Conservation (phyloP, 2,113 vertebrate genomes). For the Amphiprion percula region DNA sequence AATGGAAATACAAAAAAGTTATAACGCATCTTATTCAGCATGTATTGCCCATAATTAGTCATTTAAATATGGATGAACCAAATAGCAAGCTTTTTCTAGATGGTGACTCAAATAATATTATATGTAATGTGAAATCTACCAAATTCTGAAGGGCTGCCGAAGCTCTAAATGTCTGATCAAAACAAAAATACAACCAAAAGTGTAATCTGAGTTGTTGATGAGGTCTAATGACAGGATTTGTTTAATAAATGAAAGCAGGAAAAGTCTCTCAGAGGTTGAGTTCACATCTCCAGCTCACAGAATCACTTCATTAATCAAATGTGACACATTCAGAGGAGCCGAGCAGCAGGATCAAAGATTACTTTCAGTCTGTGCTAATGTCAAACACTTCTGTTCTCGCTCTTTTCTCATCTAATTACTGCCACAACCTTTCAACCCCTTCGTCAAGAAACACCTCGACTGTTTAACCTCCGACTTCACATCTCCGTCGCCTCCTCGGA, state of each 20-base stretch:
- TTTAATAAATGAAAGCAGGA: neutral
- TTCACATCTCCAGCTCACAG: neutral
- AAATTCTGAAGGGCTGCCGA: no score
- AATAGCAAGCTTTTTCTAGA: no score
- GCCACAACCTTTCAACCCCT: slow-evolving; percentile 7
- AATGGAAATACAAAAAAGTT: no score
- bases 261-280: neutral
- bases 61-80: no score
- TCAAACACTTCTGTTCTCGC: slow-evolving; percentile 43
- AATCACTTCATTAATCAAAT: slow-evolving; percentile 15
- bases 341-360: slow-evolving; percentile 34
- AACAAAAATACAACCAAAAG: no score
- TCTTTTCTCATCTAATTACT: slow-evolving; percentile 36
- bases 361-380: slow-evolving; percentile 34
- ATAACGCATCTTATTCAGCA: no score
- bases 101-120: no score
- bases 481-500: slow-evolving; percentile 28
- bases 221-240: neutral
- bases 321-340: slow-evolving; percentile 19
- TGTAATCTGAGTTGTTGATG: no score
- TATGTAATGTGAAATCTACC: no score
- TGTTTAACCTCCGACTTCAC: slow-evolving; percentile 37
- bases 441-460: slow-evolving; percentile 30
- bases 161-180: no score
- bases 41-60: no score